These are phyloP conservation scores for Trissolcus basalis DNA, from an alignment of 1,140 invertebrate genomes.

Conservation along the genomic window DNA sequence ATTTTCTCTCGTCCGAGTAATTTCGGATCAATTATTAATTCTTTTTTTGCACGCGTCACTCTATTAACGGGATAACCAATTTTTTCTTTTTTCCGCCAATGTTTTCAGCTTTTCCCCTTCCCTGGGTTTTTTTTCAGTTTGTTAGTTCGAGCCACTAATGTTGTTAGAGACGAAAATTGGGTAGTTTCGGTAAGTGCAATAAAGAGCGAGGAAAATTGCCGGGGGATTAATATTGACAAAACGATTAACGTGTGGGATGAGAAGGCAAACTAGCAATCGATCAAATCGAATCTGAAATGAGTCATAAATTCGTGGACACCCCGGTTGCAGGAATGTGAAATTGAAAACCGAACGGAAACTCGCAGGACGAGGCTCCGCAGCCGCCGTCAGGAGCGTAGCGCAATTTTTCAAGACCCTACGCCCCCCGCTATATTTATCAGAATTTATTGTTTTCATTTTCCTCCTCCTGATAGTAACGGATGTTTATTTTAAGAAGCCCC, in stretches of 20 bases:
- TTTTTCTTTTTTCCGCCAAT: no score
- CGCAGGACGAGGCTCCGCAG: constrained; percentile 19
- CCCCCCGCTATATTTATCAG: constrained; percentile 12
- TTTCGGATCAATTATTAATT: no score
- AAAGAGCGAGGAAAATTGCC: constrained; percentile 27
- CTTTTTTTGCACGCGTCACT: no score
- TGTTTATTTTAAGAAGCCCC: constrained; percentile 36
- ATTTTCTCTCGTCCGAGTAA: no score
- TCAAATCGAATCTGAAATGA: constrained; percentile 46
- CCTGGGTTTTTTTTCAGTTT: no score
- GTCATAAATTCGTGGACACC: constrained; percentile 54
- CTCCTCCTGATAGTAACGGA: constrained; percentile 9
- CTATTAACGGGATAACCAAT: no score
- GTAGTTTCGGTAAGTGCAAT: constrained; percentile 21
- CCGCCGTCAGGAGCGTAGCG: constrained; percentile 21
- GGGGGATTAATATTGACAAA: constrained; percentile 48
- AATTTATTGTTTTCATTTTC: constrained; percentile 38
- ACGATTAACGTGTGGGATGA: constrained; percentile 32
- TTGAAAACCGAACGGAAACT: constrained; percentile 55
- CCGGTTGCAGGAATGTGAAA: constrained; percentile 51
- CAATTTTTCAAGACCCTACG: constrained; percentile 27
- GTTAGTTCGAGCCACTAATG: no score
- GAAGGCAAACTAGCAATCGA: constrained; percentile 44
- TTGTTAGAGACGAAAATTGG: constrained; percentile 4
- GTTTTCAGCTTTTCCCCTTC: no score